Percentiles rank a stretch among this genome's conserved stretches.
phyloP scores from a whole-genome alignment of 2,113 vertebrate genomes.

The Prunella himalayana region DNA sequence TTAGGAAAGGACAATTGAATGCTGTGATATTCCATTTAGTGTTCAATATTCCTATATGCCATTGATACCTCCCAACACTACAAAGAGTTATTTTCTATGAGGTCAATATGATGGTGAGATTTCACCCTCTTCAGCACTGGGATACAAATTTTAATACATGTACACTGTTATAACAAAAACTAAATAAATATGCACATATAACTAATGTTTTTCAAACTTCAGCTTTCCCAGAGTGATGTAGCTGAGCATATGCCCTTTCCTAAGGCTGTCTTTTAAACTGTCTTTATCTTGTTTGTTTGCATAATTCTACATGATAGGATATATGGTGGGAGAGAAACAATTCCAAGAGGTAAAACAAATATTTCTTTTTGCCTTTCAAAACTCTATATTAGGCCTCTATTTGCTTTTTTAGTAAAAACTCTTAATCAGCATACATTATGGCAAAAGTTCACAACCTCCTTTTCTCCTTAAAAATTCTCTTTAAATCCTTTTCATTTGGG shows the following conservation, averaged over 20 bases:
- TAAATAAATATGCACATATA: neutral
- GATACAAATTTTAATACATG: neutral
- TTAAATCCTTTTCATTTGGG: neutral
- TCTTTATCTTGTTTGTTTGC: neutral
- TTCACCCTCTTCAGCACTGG: neutral
- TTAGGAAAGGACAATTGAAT: neutral
- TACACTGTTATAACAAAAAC: neutral
- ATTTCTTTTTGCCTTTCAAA: neutral
- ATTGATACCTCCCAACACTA: rapidly evolving
- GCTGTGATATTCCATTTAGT: neutral
- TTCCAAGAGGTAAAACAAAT: neutral
- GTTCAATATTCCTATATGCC: neutral
- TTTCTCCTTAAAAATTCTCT: neutral
- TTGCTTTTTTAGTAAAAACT: neutral
- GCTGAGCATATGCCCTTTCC: neutral
- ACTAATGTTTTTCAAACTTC: neutral
- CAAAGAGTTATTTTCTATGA: neutral
- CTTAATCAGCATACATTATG: neutral
- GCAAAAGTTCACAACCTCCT: neutral
- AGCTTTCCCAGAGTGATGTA: neutral
- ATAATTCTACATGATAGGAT: neutral
- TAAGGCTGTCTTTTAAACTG: neutral
- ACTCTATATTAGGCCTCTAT: neutral
- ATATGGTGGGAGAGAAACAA: neutral
- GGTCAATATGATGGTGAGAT: neutral